These are phyloP conservation scores for Antheraea pernyi DNA, from an alignment of 1,140 invertebrate species.

Conservation along the genomic window DNA sequence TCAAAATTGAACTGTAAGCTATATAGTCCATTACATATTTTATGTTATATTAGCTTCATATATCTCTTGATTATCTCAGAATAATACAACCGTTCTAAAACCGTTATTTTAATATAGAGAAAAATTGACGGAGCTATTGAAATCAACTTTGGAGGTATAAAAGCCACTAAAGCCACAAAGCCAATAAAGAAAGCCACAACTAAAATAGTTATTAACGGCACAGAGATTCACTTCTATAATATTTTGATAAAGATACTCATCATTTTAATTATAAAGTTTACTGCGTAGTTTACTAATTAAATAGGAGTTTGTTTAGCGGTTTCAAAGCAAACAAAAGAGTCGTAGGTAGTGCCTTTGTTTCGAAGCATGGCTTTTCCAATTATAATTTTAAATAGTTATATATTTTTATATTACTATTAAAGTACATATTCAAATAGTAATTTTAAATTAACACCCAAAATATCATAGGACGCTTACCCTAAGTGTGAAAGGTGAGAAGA, in stretches of 20 bases:
- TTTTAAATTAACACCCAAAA: too few species aligned
- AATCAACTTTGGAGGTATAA: background rate
- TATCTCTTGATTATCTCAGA: too few species aligned
- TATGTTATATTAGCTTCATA: too few species aligned
- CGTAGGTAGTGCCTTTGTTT: background rate
- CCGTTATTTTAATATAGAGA: too few species aligned
- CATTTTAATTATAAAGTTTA: background rate
- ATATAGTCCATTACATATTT: too few species aligned
- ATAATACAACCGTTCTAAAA: too few species aligned
- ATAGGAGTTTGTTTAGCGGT: background rate
- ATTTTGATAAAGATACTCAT: background rate
- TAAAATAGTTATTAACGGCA: background rate
- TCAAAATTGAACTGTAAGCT: too few species aligned
- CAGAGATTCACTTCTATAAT: background rate
- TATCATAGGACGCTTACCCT: too few species aligned
- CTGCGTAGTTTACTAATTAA: slow-evolving; percentile 3
- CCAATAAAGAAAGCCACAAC: background rate
- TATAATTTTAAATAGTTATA: background rate
- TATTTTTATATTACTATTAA: background rate
- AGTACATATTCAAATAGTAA: too few species aligned
- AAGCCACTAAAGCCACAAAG: too few species aligned
- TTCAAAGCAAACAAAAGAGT: background rate
- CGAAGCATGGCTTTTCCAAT: background rate
- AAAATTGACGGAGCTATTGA: background rate
- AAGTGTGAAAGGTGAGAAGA: too few species aligned